Evolutionary conservation across 2,113 vertebrate genomes (phyloP), one percentile per base, ranked within the genome.

Genomic region (Synodontis membranacea): DNA sequence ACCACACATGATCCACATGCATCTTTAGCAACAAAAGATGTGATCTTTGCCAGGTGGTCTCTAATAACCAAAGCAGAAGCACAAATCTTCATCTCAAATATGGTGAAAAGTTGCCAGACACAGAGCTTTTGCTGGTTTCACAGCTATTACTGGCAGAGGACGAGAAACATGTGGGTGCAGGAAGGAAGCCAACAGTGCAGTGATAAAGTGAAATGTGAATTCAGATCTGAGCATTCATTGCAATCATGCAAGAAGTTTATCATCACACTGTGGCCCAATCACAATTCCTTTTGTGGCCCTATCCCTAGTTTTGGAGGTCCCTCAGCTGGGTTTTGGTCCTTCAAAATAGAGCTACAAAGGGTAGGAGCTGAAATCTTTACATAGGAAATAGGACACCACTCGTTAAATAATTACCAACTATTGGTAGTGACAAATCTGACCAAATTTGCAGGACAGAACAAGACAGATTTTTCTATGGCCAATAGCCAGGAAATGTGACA

Each of bases 81-180:
- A 44, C 42, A 68, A 39, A 34, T 19, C 34, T 72, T 68, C 10
- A 74, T 76, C 46, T 50, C 17, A 50, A 76, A 76, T 46, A 15
- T 50, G 44, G 31, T 48, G 46, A 78, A 78, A 78, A 48, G 31
- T 78, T 34, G 74, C 74, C 74, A 78, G 46, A 52, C 74, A 78
- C 28, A 78, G 46, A 50, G 74, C 28, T 50, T 76, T 78, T 52
- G 74, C 74, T 78, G 74, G 46, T 52, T 78, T 50, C 74, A 78
- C 74, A 52, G 74, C 74, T 78, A 78, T 78, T 78, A 78, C 74
- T 78, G 74, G 74, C 74, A 78, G 44, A 8, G 28, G 46, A 17
- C 15, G n/a, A 78, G 74, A 78, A 78, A 78, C 74, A 50, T 50
- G 46, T 78, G 74, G 74, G 74, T 78, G 74, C 74, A 19, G 28